phyloP scores from a whole-genome alignment of 2,888 invertebrate species.

The Drosophila meridiana region DNA sequence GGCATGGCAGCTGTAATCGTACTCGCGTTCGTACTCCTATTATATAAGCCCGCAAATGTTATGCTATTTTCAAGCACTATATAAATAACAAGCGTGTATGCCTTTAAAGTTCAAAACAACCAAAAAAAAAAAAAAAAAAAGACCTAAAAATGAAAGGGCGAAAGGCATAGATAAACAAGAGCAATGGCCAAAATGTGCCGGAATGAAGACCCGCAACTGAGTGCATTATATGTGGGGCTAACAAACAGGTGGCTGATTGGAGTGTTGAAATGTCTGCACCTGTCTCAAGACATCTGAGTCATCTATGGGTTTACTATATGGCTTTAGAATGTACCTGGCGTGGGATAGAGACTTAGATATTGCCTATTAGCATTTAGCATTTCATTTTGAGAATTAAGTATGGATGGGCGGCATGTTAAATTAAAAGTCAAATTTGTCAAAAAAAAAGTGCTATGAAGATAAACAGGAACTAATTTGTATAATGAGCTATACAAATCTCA shows the following conservation, averaged over 20 bases:
- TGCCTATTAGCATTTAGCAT: background rate
- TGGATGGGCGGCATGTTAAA: background rate
- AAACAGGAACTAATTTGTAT: no score
- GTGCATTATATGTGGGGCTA: conserved; percentile 1
- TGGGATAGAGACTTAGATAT: background rate
- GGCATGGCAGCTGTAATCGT: conserved; percentile 35
- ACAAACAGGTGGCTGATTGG: conserved; percentile 9
- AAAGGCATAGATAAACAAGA: conserved; percentile 54
- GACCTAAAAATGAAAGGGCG: conserved; percentile 66
- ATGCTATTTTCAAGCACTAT: conserved; percentile 76
- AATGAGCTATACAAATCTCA: no score
- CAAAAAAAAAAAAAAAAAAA: background rate
- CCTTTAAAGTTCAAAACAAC: conserved; percentile 39
- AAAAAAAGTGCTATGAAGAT: no score
- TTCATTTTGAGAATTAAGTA: background rate
- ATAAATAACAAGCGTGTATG: conserved; percentile 70
- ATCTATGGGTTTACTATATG: background rate
- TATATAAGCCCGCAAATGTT: conserved; percentile 75
- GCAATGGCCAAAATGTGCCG: conserved; percentile 36
- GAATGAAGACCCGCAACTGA: conserved; percentile 8
- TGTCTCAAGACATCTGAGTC: background rate
- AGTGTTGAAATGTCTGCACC: conserved; percentile 8
- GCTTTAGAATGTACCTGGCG: background rate
- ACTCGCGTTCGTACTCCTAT: conserved; percentile 30
- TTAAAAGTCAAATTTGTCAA: no score